Evolutionary conservation across 2,797 vertebrate species (phyloP).

Genomic region (Salmo trutta): DNA sequence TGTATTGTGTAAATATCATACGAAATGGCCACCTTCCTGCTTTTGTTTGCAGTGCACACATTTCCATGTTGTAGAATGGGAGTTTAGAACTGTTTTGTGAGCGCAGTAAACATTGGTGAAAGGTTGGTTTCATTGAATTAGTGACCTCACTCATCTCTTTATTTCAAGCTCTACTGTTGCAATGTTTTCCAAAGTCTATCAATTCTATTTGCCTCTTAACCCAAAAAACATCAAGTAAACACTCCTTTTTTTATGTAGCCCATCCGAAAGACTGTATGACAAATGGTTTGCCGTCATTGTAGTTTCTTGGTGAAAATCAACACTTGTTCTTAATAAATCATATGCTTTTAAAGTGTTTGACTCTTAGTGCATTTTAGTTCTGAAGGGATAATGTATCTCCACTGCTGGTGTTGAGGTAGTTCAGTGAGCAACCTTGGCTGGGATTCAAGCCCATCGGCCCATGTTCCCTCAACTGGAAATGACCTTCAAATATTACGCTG

Average conservation of each 20-base stretch:
- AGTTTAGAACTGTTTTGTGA: not conserved
- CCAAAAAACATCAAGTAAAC: not conserved
- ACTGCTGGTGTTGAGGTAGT: too few species aligned
- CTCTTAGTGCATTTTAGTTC: not conserved
- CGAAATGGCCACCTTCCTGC: not conserved
- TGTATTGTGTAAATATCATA: conserved; percentile 5
- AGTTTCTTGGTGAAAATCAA: conserved; percentile 10
- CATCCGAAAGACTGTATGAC: conserved; percentile 27
- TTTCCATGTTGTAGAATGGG: not conserved
- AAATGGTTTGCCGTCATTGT: conserved; percentile 20
- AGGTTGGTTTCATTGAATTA: not conserved
- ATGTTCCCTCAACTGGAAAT: too few species aligned
- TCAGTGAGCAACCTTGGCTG: too few species aligned
- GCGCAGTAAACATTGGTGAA: not conserved
- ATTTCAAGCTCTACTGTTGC: not conserved
- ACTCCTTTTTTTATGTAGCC: not conserved
- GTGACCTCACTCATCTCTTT: not conserved
- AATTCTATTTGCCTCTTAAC: not conserved
- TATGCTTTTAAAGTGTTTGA: conserved; percentile 21
- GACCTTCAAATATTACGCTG: too few species aligned
- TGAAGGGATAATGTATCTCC: too few species aligned
- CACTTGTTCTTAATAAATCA: conserved; percentile 32
- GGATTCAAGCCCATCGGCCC: too few species aligned
- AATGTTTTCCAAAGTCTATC: not conserved
- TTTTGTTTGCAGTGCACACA: not conserved